These are phyloP conservation scores for Setophaga coronata DNA, from an alignment of 2,113 vertebrate species.

Conservation along the genomic window DNA sequence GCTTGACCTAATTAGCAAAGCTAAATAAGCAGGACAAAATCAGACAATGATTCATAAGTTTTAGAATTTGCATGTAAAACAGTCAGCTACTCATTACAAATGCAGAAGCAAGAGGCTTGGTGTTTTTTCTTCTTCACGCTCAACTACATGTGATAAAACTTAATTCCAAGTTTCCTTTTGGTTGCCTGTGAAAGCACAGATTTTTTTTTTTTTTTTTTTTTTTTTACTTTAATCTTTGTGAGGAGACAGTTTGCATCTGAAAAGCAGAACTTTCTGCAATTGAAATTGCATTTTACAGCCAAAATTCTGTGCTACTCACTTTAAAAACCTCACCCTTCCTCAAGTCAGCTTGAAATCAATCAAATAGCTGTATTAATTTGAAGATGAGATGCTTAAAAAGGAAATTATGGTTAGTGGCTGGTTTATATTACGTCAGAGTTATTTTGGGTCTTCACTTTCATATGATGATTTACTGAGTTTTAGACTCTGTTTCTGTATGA, in stretches of 20 bases:
- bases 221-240: constrained; percentile 29
- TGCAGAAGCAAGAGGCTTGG: not conserved
- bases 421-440: not conserved
- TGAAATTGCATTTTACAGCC: constrained; percentile 20
- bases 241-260: constrained; percentile 52
- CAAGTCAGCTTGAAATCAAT: not conserved
- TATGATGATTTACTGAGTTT: not conserved
- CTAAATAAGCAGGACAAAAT: constrained; percentile 52
- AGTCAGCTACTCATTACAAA: constrained; percentile 51
- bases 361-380: not conserved
- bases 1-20: constrained; percentile 61
- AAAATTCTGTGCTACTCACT: not conserved
- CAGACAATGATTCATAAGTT: constrained; percentile 61
- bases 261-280: constrained; percentile 39
- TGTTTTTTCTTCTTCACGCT: constrained; percentile 51
- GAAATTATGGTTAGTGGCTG: not conserved
- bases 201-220: constrained; percentile 60
- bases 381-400: not conserved
- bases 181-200: constrained; percentile 22
- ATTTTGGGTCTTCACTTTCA: not conserved
- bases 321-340: not conserved
- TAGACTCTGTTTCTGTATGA: not conserved
- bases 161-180: constrained; percentile 46
- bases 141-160: constrained; percentile 60
- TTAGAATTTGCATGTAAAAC: constrained; percentile 63